Percentiles rank a stretch among this genome's conserved stretches.
Evolutionary conservation across 2,888 invertebrate genomes (phyloP).

Genomic region (Mythimna vitellina): DNA sequence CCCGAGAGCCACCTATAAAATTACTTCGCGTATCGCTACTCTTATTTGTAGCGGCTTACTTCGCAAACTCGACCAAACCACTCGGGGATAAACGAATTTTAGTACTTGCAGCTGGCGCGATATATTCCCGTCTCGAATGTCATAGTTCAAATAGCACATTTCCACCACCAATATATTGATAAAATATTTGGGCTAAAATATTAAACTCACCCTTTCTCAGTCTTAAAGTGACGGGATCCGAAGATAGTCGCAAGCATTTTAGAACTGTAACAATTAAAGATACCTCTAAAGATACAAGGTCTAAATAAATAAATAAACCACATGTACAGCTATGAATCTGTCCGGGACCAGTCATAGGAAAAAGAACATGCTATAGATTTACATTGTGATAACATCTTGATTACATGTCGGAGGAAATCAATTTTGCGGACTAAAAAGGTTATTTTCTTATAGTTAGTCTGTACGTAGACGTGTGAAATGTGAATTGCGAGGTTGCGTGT

Average conservation of each 20-base stretch:
- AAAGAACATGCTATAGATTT: slow-evolving; percentile 67
- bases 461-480: slow-evolving; percentile 74
- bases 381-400: slow-evolving; percentile 70
- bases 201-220: slow-evolving; percentile 95
- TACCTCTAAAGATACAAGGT: slow-evolving; percentile 32
- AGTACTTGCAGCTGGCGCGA: slow-evolving; percentile 77
- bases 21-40: slow-evolving; percentile 78
- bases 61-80: slow-evolving; percentile 79
- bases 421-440: slow-evolving; percentile 69
- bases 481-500: slow-evolving; percentile 83
- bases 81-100: slow-evolving; percentile 81
- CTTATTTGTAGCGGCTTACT: slow-evolving; percentile 82
- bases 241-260: slow-evolving; percentile 97
- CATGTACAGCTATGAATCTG: slow-evolving; percentile 31
- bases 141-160: slow-evolving; percentile 70
- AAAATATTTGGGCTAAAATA: slow-evolving; percentile 65
- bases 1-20: slow-evolving; percentile 83
- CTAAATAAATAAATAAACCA: slow-evolving; percentile 45
- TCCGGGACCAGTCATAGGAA: slow-evolving; percentile 58
- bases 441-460: slow-evolving; percentile 63
- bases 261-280: slow-evolving; percentile 93
- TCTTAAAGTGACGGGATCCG: slow-evolving; percentile 97
- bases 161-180: slow-evolving; percentile 50
- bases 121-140: slow-evolving; percentile 66
- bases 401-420: slow-evolving; percentile 69